A percentile compares a stretch with the other conserved stretches of the same genome.
Evolutionary conservation across 2,888 invertebrate species (phyloP).

Genomic region (Drosophila diplacantha): DNA sequence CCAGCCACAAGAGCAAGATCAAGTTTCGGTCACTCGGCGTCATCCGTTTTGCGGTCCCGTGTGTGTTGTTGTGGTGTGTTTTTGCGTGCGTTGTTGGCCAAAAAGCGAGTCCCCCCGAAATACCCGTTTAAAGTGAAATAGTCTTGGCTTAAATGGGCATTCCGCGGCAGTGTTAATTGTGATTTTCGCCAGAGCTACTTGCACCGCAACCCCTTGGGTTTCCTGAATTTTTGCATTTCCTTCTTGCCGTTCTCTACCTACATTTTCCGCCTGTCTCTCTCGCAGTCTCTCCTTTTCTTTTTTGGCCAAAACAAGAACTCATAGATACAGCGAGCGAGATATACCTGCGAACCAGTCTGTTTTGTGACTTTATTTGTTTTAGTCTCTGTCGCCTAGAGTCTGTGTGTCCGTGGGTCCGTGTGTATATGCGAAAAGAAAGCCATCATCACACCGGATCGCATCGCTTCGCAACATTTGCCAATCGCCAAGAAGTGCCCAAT

Average conservation of each 20-base stretch:
- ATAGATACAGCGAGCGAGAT: constrained; percentile 23
- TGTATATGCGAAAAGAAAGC: constrained; percentile 58
- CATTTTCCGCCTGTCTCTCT: constrained; percentile 2
- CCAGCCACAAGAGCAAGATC: constrained; percentile 54
- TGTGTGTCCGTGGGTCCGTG: constrained; percentile 4
- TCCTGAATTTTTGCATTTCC: constrained; percentile 7
- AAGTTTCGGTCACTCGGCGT: constrained; percentile 70
- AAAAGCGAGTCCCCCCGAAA: constrained; percentile 21
- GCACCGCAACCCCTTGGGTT: constrained; percentile 12
- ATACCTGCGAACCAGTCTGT: constrained; percentile 30
- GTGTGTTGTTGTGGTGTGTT: constrained; percentile 14
- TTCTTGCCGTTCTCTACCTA: constrained; percentile 10
- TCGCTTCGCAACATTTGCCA: constrained; percentile 50
- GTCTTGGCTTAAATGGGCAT: constrained; percentile 26
- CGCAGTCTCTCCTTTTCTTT: constrained; percentile 12
- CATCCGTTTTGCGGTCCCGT: constrained; percentile 46
- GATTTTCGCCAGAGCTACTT: constrained; percentile 9
- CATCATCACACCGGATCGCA: constrained; percentile 32
- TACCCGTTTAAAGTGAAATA: constrained; percentile 33
- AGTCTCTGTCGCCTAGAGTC: constrained; percentile 54
- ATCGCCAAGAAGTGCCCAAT: constrained; percentile 63
- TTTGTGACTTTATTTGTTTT: constrained; percentile 60
- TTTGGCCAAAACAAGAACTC: constrained; percentile 39
- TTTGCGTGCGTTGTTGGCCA: constrained; percentile 46
- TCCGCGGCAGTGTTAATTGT: constrained; percentile 22